phyloP scores from a whole-genome alignment of 2,888 invertebrate species.

The Dolichopus griseipennis region DNA sequence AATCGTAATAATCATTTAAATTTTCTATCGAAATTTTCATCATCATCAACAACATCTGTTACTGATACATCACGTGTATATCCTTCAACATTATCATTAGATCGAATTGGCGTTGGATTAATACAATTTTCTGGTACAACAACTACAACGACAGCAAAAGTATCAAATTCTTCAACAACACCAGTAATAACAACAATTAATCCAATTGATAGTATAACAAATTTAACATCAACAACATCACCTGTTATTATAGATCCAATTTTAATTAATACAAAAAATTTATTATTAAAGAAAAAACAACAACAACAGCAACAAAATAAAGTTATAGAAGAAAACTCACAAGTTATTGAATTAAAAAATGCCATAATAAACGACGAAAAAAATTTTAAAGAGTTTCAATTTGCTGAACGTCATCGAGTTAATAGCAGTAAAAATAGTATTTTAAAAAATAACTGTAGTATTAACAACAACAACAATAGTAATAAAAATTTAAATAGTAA shows the following conservation, averaged over 20 bases:
- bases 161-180: neutral
- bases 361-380: conserved; percentile 14
- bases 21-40: conserved; percentile 36
- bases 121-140: neutral
- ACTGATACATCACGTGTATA: conserved; percentile 38
- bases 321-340: conserved; percentile 8
- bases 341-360: conserved; percentile 11
- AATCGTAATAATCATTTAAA: conserved; percentile 8
- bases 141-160: conserved; percentile 23
- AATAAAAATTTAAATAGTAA: conserved; percentile 11
- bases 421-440: conserved; percentile 13
- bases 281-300: conserved; percentile 28
- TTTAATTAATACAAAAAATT: neutral
- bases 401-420: conserved; percentile 15
- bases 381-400: neutral
- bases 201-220: conserved; percentile 16
- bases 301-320: conserved; percentile 19
- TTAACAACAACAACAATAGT: neutral
- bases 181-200: conserved; percentile 19
- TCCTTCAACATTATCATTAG: conserved; percentile 19
- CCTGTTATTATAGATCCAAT: conserved; percentile 17
- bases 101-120: neutral
- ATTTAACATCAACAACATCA: neutral
- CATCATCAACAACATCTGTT: conserved; percentile 22
- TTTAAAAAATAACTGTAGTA: conserved; percentile 10